Conservation (phyloP, 2,797 vertebrate species). For the Loris lydekkerianus region DNA sequence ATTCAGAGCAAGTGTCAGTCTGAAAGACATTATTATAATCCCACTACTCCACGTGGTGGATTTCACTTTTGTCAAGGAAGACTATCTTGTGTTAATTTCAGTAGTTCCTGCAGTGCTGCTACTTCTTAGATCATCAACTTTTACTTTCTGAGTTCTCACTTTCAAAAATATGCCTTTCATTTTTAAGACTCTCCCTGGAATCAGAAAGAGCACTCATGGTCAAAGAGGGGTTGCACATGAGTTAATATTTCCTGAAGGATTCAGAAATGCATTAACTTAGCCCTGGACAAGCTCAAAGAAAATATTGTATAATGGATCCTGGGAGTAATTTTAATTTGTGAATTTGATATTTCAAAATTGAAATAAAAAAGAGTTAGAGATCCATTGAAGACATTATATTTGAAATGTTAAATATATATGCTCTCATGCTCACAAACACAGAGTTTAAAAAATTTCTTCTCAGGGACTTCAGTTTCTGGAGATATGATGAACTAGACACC, state of each 20-base stretch:
- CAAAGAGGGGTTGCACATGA: neutral
- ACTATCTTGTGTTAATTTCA: neutral
- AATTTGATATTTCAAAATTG: conserved; percentile 59
- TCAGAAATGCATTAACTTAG: conserved; percentile 27
- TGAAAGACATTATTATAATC: conserved; percentile 47
- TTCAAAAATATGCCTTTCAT: conserved; percentile 15
- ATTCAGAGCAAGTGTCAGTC: conserved; percentile 57
- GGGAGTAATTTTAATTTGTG: conserved; percentile 35
- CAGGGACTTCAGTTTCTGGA: neutral
- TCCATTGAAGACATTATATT: neutral
- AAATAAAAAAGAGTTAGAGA: conserved; percentile 3
- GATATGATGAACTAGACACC: conserved; percentile 3
- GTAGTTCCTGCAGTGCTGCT: conserved; percentile 9
- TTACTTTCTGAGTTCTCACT: conserved; percentile 52
- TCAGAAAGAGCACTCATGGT: neutral
- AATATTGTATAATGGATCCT: conserved; percentile 10
- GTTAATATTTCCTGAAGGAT: conserved; percentile 21
- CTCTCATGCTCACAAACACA: neutral
- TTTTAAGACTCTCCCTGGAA: conserved; percentile 15
- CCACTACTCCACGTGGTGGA: neutral
- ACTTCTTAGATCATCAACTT: neutral
- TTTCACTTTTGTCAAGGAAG: conserved; percentile 54
- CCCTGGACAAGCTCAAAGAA: neutral
- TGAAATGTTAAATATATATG: conserved; percentile 13
- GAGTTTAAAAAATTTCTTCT: neutral